phyloP scores from a whole-genome alignment of 1,140 invertebrate genomes.

The Diachasmimorpha longicaudata region DNA sequence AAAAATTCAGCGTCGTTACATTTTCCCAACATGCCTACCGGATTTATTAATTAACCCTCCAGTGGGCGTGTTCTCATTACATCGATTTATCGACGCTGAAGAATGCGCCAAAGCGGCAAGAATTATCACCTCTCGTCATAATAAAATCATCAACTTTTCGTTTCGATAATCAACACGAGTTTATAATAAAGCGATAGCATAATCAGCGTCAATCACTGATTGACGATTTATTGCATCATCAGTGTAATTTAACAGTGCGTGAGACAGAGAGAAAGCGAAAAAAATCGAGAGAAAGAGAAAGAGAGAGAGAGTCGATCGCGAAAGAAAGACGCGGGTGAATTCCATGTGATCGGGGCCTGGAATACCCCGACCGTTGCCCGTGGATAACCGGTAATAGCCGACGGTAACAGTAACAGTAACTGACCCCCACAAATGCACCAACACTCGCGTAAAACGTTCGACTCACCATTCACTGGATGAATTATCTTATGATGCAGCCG shows the following conservation, averaged over 20 bases:
- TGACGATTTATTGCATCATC: neutral
- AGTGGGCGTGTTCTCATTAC: slow-evolving; percentile 1
- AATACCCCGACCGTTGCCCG: slow-evolving; percentile 38
- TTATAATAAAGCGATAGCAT: neutral
- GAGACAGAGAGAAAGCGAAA: no score
- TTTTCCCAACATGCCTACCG: neutral
- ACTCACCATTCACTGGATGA: neutral
- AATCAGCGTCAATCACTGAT: neutral
- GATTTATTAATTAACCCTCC: neutral
- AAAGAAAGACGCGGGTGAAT: slow-evolving; percentile 16
- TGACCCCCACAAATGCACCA: slow-evolving; percentile 32
- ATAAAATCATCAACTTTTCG: neutral
- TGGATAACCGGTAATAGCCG: slow-evolving; percentile 43
- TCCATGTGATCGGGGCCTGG: slow-evolving; percentile 16
- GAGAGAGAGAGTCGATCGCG: slow-evolving; percentile 2
- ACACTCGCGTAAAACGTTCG: neutral
- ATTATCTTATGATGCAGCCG: neutral
- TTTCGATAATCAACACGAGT: neutral
- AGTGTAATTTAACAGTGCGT: neutral
- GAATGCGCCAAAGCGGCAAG: neutral
- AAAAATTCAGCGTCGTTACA: neutral
- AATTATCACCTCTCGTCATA: neutral
- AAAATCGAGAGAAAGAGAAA: no score
- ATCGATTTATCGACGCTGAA: neutral
- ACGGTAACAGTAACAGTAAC: slow-evolving; percentile 45